A percentile compares a stretch with the other conserved stretches of the same genome.
These are phyloP conservation scores for Rhamphomyia laevipes DNA, from an alignment of 2,888 invertebrate genomes.

Conservation along the genomic window DNA sequence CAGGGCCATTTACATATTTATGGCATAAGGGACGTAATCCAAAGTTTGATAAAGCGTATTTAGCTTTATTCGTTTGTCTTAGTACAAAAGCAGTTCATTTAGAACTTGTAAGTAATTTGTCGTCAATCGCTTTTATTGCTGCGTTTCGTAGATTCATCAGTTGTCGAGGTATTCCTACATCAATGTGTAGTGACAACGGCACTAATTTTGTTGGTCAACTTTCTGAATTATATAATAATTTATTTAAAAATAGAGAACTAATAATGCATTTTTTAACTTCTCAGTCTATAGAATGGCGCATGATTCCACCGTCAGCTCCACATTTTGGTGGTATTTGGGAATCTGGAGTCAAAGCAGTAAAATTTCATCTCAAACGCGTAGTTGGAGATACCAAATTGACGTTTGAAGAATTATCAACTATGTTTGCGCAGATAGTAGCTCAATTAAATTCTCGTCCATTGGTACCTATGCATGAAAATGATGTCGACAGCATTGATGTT, in stretches of 20 bases:
- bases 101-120: neutral
- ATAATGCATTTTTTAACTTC: slow-evolving; percentile 18
- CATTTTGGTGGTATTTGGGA: slow-evolving; percentile 25
- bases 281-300: neutral
- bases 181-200: slow-evolving; percentile 19
- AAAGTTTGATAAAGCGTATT: slow-evolving; percentile 13
- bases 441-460: too few species aligned
- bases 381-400: slow-evolving; percentile 15
- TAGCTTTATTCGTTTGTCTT: slow-evolving; percentile 16
- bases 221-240: too few species aligned
- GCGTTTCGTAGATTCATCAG: slow-evolving; percentile 16
- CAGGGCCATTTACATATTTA: slow-evolving; percentile 10
- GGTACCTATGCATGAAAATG: too few species aligned
- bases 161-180: slow-evolving; percentile 15
- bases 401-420: too few species aligned
- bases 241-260: slow-evolving; percentile 8
- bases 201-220: slow-evolving; percentile 17
- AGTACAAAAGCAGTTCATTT: slow-evolving; percentile 2
- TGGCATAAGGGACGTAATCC: slow-evolving; percentile 5
- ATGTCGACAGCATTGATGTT: too few species aligned
- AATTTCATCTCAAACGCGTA: slow-evolving; percentile 18
- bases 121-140: slow-evolving; percentile 16
- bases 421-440: too few species aligned
- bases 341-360: slow-evolving; percentile 20
- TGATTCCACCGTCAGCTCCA: slow-evolving; percentile 17